phyloP scores from a whole-genome alignment of 2,797 vertebrate genomes.

The Urosaurus nigricauda region DNA sequence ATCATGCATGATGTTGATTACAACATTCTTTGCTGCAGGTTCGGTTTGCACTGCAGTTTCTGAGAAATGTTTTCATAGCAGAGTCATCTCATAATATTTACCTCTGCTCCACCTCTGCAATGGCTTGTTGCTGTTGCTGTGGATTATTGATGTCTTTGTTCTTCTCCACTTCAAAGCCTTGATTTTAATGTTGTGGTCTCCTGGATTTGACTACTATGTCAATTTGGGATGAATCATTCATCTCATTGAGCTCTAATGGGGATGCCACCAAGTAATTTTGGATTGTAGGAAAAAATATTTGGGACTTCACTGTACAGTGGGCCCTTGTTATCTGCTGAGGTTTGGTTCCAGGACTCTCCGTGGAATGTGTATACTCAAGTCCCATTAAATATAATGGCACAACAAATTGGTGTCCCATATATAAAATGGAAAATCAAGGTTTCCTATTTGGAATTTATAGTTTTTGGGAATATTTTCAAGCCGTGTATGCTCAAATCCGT shows the following conservation, averaged over 20 bases:
- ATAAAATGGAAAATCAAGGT: too few species aligned
- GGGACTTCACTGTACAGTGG: not conserved
- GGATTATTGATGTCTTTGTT: conserved; percentile 6
- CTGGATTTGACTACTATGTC: not conserved
- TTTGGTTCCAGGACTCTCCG: too few species aligned
- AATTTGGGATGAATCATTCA: not conserved
- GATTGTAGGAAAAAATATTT: not conserved
- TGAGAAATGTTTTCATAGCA: conserved; percentile 51
- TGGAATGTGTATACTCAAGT: too few species aligned
- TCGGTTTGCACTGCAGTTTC: conserved; percentile 31
- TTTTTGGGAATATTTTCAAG: too few species aligned
- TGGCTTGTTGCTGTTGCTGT: not conserved
- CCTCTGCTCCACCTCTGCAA: conserved; percentile 23
- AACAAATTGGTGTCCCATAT: too few species aligned
- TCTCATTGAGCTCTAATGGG: not conserved
- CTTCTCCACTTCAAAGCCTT: not conserved
- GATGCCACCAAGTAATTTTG: not conserved
- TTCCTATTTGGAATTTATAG: too few species aligned
- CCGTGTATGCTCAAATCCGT: too few species aligned
- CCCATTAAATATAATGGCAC: too few species aligned
- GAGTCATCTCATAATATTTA: conserved; percentile 18
- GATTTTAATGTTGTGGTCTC: not conserved
- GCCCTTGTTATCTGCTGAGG: too few species aligned
- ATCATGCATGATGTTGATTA: not conserved
- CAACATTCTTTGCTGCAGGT: conserved; percentile 4